Base-by-base conservation (phyloP, 2,113 vertebrate species). In the Notothenia rossii region DNA sequence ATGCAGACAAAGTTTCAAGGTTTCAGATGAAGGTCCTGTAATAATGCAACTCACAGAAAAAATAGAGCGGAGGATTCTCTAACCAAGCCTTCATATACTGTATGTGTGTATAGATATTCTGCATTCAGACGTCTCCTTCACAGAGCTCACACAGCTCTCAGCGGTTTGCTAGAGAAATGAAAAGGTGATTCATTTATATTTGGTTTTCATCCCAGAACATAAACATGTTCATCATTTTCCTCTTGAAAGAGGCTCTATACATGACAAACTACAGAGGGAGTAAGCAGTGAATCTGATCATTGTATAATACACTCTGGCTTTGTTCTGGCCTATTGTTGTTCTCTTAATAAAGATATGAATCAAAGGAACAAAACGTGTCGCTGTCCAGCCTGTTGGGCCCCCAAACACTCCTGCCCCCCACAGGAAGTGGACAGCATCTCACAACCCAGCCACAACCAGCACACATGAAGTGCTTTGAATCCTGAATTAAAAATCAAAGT, bases 401-500 rank as follows among this genome's bases (percentile, higher is more conserved):
- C 94, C 1, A 95, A 86, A 13, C 80, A 72, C 80, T 94, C 90
- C 88, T 77, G 83, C 63, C 83, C 95, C 95, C 95, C 95, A 71
- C 33, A 70, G 60, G 54, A 60, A 43, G 45, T 20, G 15, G 7
- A 60, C 56, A 79, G 33, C 63, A 68, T 65, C 11, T 64, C 60
- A 77, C 13, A 58, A 49, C 51, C 36, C 22, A 77, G 53, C 17
- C 40, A 67, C 53, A 70, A 49, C 25, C 20, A 36, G 7, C 33
- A 72, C 45, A 63, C n/a, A 64, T 36, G 7, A 40, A 20, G 13
- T 22, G 29, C 25, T 56, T 45, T 54, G 54, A 62, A 80, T 40
- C 10, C 36, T 55, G 22, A 72, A 61, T 55, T 62, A 17, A 64
- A 60, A 70, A 54, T 25, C 56, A 62, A 68, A 71, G 48, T 56